Evolutionary conservation across 2,888 invertebrate species (phyloP), one percentile per base, ranked within the genome.

Genomic region (Sepioteuthis lessoniana): DNA sequence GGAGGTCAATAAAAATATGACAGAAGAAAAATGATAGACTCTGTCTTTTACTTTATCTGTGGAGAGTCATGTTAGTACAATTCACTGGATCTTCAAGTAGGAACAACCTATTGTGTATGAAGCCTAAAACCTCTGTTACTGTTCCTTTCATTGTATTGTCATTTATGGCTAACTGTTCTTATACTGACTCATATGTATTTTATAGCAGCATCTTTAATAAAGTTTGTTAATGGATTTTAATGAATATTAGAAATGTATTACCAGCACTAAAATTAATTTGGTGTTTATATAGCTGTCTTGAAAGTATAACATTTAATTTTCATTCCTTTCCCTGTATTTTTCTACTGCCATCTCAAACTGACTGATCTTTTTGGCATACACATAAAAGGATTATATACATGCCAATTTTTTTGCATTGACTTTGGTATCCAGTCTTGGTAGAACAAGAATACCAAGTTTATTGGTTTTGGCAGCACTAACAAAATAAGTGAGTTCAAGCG

Each of bases 1-100:
- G 55, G n/a, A 76, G n/a, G 76, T 76, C 76, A n/a, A 76, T 76
- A n/a, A 76, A 76, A 76, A 76, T 76, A n/a, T 76, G 31, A 76
- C 76, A 76, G 25, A 21, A 50, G 21, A 60, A 60, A 25, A 21
- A 21, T 31, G 5, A 28, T 31, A 76, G 16, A 76, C n/a, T 76
- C n/a, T n/a, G n/a, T n/a, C 16, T 16, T 35, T n/a, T 76, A 10
- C 13, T 76, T 35, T 76, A 0, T 13, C 13, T 35, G n/a, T 3
- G 3, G 21, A 25, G 21, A 55, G 55, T 55, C 21, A 55, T 35
- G n/a, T 76, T n/a, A n/a, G 76, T 31, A 76, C n/a, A 76, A 13
- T 35, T n/a, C n/a, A 76, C n/a, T 16, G 19, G n/a, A 76, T n/a
- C 76, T 76, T 76, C 31, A n/a, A 55, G 21, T 21, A 2, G 10